Evolutionary conservation across 1,140 invertebrate genomes (phyloP).

Genomic region (Meloidogyne exigua): DNA sequence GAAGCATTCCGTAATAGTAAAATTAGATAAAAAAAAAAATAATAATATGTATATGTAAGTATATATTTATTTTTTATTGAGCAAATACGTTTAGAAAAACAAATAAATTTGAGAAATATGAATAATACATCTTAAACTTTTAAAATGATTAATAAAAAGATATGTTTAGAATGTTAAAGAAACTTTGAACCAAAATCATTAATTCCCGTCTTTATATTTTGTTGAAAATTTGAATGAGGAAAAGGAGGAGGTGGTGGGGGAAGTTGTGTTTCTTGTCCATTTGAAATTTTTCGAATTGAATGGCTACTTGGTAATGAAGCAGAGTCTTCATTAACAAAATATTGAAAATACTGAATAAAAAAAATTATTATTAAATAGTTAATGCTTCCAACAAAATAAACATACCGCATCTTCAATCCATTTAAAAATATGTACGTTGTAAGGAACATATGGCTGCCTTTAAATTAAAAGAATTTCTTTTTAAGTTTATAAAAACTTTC

Average conservation of each 20-base stretch:
- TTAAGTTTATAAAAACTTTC: background rate
- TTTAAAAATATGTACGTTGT: slow-evolving; percentile 62
- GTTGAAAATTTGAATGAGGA: background rate
- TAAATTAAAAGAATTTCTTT: background rate
- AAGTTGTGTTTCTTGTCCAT: background rate
- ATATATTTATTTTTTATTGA: too few species aligned
- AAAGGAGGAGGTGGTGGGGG: background rate
- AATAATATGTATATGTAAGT: background rate
- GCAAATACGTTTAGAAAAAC: background rate
- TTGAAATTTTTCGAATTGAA: slow-evolving; percentile 3
- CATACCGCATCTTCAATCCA: slow-evolving; percentile 61
- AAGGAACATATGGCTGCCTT: slow-evolving; percentile 61
- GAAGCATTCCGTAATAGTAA: too few species aligned
- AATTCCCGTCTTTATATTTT: background rate
- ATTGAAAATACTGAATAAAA: slow-evolving; percentile 17
- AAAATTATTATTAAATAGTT: background rate
- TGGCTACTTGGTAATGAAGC: background rate
- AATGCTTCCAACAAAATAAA: too few species aligned
- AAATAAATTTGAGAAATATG: too few species aligned
- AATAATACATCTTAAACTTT: too few species aligned
- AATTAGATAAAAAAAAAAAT: too few species aligned
- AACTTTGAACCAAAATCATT: background rate
- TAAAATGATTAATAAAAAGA: background rate
- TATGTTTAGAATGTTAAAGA: background rate
- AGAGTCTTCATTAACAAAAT: background rate